Conservation (phyloP, 2,888 invertebrate species). For the Clepsis dumicolana region DNA sequence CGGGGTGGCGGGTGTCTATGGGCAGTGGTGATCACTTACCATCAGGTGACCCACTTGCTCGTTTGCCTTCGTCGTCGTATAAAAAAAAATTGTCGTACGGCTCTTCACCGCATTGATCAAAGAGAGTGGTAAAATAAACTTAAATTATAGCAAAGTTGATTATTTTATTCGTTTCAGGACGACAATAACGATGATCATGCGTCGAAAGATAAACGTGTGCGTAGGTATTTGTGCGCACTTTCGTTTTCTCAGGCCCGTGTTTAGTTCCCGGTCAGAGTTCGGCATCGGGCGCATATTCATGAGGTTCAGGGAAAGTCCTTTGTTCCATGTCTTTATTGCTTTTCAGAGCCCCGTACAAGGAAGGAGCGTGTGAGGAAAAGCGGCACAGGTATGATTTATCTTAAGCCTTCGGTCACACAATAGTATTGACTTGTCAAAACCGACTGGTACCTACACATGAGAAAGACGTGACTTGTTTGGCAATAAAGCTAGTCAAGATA, state of each 20-base stretch:
- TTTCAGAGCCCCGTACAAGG: not conserved
- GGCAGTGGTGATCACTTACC: no score
- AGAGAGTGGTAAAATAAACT: not conserved
- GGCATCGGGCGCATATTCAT: constrained; percentile 24
- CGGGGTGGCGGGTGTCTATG: no score
- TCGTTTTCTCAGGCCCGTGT: constrained; percentile 17
- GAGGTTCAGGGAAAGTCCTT: constrained; percentile 36
- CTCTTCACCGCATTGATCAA: not conserved
- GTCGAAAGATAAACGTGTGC: not conserved
- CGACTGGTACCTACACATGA: not conserved
- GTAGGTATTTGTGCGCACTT: constrained; percentile 20
- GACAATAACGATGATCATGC: not conserved
- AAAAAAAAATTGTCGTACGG: no score
- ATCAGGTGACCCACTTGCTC: no score
- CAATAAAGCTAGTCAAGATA: not conserved
- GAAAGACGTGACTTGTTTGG: not conserved
- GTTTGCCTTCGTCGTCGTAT: no score
- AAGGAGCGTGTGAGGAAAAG: constrained; percentile 4
- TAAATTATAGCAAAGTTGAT: not conserved
- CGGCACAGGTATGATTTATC: not conserved
- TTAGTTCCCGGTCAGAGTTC: constrained; percentile 27
- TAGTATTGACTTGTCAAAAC: not conserved
- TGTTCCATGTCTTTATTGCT: constrained; percentile 14
- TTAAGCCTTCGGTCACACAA: not conserved
- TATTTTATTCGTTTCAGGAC: not conserved